Percentiles rank a stretch among this genome's conserved stretches.
These are phyloP conservation scores for Drosophila pseudoananassae DNA, from an alignment of 1,140 invertebrate species.

Conservation along the genomic window DNA sequence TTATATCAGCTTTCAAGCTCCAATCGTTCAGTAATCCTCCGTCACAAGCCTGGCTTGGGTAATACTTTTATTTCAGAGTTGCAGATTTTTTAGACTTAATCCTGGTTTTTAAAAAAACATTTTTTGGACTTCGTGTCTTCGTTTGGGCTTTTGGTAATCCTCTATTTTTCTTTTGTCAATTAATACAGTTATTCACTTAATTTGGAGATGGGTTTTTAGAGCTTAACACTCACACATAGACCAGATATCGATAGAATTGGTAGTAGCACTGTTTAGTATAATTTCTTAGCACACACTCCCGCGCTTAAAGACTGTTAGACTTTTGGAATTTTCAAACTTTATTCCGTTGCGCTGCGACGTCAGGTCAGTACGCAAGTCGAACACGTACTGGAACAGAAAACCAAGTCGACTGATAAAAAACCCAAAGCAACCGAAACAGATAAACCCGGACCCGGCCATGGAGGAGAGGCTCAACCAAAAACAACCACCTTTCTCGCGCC, in stretches of 20 bases:
- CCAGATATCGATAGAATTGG: conserved; percentile 13
- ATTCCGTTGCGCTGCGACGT: conserved; percentile 67
- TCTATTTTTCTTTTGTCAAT: conserved; percentile 27
- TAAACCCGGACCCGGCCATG: conserved; percentile 26
- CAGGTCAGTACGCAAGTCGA: conserved; percentile 61
- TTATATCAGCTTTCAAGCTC: conserved; percentile 17
- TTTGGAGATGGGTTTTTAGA: conserved; percentile 13
- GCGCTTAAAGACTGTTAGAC: not conserved
- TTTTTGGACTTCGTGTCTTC: conserved; percentile 12
- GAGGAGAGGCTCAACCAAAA: conserved; percentile 20
- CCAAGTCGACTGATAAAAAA: conserved; percentile 68
- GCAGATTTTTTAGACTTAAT: not conserved
- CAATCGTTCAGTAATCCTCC: conserved; percentile 12
- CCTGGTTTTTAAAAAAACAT: conserved; percentile 26
- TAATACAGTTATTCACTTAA: conserved; percentile 31
- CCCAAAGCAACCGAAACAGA: conserved; percentile 35
- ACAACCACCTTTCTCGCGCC: conserved; percentile 18
- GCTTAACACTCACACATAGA: conserved; percentile 11
- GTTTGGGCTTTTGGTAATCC: not conserved
- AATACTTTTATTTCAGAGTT: conserved; percentile 5
- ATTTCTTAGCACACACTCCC: conserved; percentile 29
- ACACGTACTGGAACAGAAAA: conserved; percentile 61
- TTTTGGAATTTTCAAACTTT: conserved; percentile 7
- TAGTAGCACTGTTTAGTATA: conserved; percentile 5
- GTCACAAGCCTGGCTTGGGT: not conserved